Percentiles rank a stretch among this genome's conserved stretches.
Evolutionary conservation across 2,797 vertebrate species (phyloP).

Genomic region (Danio tinwini): DNA sequence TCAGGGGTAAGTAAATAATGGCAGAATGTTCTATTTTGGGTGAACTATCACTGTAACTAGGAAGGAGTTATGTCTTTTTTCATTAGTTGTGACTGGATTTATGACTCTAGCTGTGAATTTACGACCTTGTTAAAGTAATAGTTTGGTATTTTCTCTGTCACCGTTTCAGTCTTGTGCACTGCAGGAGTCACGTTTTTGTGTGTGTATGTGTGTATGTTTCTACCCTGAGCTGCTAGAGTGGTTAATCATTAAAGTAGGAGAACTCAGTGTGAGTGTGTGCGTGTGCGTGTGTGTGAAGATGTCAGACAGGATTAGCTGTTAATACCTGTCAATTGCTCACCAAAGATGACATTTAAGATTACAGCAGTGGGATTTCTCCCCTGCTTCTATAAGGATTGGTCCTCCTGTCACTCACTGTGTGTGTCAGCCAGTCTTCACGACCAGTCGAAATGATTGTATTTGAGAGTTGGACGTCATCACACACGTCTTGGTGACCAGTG

Average conservation of each 20-base stretch:
- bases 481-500: not conserved
- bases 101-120: conserved; percentile 32
- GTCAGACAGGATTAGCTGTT: conserved; percentile 47
- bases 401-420: conserved; percentile 22
- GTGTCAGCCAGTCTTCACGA: not conserved
- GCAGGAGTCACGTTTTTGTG: conserved; percentile 36
- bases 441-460: not conserved
- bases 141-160: conserved; percentile 40
- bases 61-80: conserved; percentile 44
- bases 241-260: conserved; percentile 22
- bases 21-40: too few relatives aligned
- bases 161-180: conserved; percentile 1
- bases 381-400: conserved; percentile 40
- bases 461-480: not conserved
- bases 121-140: conserved; percentile 48
- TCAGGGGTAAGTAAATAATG: too few relatives aligned
- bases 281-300: not conserved
- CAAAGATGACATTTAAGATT: conserved; percentile 46
- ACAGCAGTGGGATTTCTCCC: conserved; percentile 42
- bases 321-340: conserved; percentile 49
- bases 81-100: conserved; percentile 44
- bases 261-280: not conserved
- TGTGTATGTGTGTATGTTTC: conserved; percentile 7
- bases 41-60: too few relatives aligned
- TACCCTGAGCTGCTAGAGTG: conserved; percentile 21